Percentiles rank a stretch among this genome's conserved stretches.
phyloP scores from a whole-genome alignment of 92 coral and sea anemone species.

The Anthopleura xanthogrammica region DNA sequence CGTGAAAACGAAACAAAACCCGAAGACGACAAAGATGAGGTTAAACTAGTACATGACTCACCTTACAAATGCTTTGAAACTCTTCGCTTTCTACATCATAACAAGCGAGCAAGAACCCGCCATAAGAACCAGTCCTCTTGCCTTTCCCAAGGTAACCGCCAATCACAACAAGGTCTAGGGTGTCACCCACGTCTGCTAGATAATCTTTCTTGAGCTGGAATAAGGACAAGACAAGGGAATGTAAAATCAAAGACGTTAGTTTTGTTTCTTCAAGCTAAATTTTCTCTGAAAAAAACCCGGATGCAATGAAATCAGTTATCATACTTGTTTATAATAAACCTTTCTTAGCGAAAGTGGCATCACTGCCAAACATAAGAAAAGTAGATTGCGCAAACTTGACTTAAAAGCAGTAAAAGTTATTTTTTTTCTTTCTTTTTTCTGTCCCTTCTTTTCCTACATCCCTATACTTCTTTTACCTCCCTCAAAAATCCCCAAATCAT shows the following conservation, averaged over 20 bases:
- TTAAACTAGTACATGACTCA: constrained; percentile 15
- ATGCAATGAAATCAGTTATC: too few relatives aligned
- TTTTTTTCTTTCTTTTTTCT: neutral
- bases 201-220: constrained; percentile 94
- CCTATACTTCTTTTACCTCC: neutral
- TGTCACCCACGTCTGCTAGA: constrained; percentile 93
- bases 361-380: too few relatives aligned
- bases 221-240: neutral
- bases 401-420: too few relatives aligned
- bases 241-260: too few relatives aligned
- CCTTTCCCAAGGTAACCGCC: constrained; percentile 98
- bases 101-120: constrained; percentile 92
- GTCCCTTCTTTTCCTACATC: neutral
- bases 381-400: too few relatives aligned
- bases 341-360: too few relatives aligned
- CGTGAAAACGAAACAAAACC: too few relatives aligned
- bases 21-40: neutral
- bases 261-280: too few relatives aligned
- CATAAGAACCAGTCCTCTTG: constrained; percentile 91
- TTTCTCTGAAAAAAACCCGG: too few relatives aligned
- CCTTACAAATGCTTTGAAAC: constrained; percentile 95
- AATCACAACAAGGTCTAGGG: constrained; percentile 84
- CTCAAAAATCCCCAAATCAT: neutral
- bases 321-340: too few relatives aligned
- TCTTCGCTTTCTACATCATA: constrained; percentile 93